These are phyloP conservation scores for Phengaris alcon DNA, from an alignment of 2,888 invertebrate species.

Conservation along the genomic window DNA sequence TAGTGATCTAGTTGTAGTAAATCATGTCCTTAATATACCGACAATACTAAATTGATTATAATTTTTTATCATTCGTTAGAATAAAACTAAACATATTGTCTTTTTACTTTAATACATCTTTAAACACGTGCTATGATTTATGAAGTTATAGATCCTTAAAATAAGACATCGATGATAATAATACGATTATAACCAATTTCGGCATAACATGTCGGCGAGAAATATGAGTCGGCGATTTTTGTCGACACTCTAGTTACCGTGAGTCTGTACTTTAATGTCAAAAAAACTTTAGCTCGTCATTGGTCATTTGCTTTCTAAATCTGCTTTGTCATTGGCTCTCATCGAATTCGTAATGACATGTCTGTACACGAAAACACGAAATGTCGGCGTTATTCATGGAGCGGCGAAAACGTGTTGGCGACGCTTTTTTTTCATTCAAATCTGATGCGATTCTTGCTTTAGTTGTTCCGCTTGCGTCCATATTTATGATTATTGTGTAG, in stretches of 20 bases:
- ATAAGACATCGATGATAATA: no score
- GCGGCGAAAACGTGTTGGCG: constrained; percentile 58
- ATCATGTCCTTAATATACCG: no score
- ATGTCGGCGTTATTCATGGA: constrained; percentile 61
- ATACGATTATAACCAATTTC: constrained; percentile 41
- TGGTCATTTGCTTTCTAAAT: constrained; percentile 29
- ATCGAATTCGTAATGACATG: constrained; percentile 23
- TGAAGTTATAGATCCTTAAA: no score
- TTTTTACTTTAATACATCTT: no score
- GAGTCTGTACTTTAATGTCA: constrained; percentile 56
- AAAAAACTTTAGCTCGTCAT: constrained; percentile 37
- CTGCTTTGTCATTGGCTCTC: constrained; percentile 40
- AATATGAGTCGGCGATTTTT: constrained; percentile 52
- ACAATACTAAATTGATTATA: no score
- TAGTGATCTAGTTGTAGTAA: no score
- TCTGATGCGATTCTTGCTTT: constrained; percentile 61
- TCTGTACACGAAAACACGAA: constrained; percentile 49
- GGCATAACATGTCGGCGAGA: constrained; percentile 49
- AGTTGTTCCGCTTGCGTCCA: constrained; percentile 67
- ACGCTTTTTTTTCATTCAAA: constrained; percentile 66
- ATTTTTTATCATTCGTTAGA: no score
- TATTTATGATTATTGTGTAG: constrained; percentile 53
- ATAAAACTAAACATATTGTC: no score
- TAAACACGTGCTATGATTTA: no score
- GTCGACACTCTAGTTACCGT: constrained; percentile 47